These are phyloP conservation scores for Isurus oxyrinchus DNA, from an alignment of 2,113 vertebrate species.

Conservation along the genomic window DNA sequence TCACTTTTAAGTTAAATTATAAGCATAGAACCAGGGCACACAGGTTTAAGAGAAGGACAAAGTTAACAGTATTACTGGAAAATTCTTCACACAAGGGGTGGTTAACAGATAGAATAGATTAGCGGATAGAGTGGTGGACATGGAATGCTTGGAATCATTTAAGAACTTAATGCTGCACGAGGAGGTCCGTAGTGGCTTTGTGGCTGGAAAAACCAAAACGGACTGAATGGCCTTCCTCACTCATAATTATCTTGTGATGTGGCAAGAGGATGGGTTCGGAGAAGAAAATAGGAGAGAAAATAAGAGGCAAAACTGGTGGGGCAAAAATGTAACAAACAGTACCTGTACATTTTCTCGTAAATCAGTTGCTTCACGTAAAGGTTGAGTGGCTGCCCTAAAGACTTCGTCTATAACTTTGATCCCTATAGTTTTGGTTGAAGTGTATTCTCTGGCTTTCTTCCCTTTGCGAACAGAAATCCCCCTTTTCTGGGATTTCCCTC, in stretches of 20 bases:
- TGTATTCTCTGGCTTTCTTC: constrained; percentile 74
- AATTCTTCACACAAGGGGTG: neutral
- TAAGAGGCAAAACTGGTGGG: neutral
- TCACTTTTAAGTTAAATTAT: neutral
- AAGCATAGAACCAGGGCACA: neutral
- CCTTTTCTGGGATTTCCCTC: constrained; percentile 73
- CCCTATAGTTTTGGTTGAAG: constrained; percentile 76
- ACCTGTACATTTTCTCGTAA: constrained; percentile 87
- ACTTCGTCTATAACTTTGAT: constrained; percentile 85
- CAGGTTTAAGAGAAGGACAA: neutral
- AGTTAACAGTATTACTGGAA: neutral
- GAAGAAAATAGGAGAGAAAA: neutral
- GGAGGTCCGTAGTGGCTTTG: neutral
- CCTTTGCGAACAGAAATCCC: constrained; percentile 77
- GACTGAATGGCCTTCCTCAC: neutral
- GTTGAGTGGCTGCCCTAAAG: constrained; percentile 78
- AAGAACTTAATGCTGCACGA: neutral
- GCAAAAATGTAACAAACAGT: constrained; percentile 37
- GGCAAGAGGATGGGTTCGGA: neutral
- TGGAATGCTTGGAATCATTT: neutral
- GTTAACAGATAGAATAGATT: neutral
- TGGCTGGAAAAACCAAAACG: neutral
- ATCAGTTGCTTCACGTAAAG: constrained; percentile 81
- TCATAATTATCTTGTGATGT: neutral
- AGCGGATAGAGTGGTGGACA: neutral